Evolutionary conservation across 2,888 invertebrate genomes (phyloP), one percentile per base, ranked within the genome.

Genomic region (Bombyx huttoni): DNA sequence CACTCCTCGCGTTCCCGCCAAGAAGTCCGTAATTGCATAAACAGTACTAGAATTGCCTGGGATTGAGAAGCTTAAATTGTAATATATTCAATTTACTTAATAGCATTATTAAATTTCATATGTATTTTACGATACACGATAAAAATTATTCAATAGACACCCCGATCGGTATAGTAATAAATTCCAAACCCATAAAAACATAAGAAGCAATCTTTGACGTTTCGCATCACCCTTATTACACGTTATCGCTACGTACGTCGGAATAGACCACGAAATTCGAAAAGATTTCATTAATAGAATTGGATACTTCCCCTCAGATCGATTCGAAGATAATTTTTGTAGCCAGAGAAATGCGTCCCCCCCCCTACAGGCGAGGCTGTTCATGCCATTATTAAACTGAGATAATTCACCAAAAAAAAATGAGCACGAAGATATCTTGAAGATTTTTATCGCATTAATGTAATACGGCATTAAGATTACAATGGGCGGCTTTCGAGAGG

Each of bases 391-490:
- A 85, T 79, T 75, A 76, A 80, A 75, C 73, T 70, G 62, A 68
- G 70, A 78, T 75, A 75, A 73, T 75, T 75, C 70, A 73, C 67
- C 68, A 81, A 81, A 75, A 24, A 24, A 73, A 83, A 76, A 71
- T 72, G 75, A 80, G 73, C 70, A 63, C 73, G 62, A 65, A 73
- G 75, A 78, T 70, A 70, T 78, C 76, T 77, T 58, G 60, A 70
- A 81, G 87, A 88, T 88, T 80, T 87, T 84, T 88, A 88, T 88
- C 88, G 87, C 82, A 86, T 88, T 87, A 87, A 86, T 87, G 85
- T 87, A 85, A 86, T 86, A 84, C 78, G 69, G 84, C 80, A 86
- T 87, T 88, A 86, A 81, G 85, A 83, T 82, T 75, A 88, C 87
- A 88, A 88, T 87, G 78, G 85, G 67, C 76, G 84, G 84, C 79